Conservation (phyloP, 2,888 invertebrate species). For the Clunio marinus region DNA sequence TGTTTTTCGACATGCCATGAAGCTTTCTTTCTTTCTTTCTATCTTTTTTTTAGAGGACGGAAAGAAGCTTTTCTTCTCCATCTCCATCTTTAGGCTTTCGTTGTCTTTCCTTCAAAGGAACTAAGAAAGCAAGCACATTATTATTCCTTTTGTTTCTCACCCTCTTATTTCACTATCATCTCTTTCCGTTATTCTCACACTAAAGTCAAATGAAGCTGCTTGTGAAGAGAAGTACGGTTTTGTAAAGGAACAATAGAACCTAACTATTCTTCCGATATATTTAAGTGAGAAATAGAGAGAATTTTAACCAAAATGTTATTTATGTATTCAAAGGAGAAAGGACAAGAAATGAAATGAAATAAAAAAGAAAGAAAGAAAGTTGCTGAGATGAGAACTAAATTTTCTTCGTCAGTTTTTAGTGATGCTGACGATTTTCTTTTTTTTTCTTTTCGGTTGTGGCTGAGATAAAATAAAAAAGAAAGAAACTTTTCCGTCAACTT, state of each 20-base stretch:
- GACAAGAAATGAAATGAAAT: no score
- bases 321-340: background rate
- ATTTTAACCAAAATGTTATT: conserved; percentile 22
- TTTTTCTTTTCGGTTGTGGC: background rate
- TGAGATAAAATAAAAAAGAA: conserved; percentile 24
- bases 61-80: background rate
- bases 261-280: conserved; percentile 37
- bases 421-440: background rate
- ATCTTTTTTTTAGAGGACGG: background rate
- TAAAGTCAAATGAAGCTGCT: no score
- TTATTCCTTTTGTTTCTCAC: conserved; percentile 32
- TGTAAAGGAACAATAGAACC: conserved; percentile 32
- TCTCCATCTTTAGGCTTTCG: background rate
- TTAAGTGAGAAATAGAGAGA: conserved; percentile 7
- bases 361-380: conserved; percentile 4
- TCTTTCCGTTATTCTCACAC: background rate
- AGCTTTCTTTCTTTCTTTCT: background rate
- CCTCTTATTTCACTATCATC: background rate
- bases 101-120: background rate
- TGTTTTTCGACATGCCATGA: conserved; percentile 14
- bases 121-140: conserved; percentile 28
- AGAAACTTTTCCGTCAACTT: conserved; percentile 33
- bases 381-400: conserved; percentile 14
- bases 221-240: background rate
- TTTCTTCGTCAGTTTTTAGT: no score